phyloP scores from a whole-genome alignment of 2,888 invertebrate genomes.

The Steinernema hermaphroditum region DNA sequence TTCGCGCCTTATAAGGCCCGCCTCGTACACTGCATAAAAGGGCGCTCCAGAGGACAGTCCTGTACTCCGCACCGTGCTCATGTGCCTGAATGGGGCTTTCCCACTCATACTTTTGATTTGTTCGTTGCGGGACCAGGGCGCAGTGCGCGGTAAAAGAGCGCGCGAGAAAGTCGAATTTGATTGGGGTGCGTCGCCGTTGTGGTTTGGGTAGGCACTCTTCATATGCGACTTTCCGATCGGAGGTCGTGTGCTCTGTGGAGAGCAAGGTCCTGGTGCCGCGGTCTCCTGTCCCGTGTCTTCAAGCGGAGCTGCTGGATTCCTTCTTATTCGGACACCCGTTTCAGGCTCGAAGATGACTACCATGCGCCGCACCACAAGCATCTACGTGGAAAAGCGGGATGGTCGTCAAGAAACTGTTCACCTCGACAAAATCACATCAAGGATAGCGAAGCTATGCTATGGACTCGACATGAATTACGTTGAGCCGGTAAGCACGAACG shows the following conservation, averaged over 20 bases:
- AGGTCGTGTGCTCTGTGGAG: too few relatives aligned
- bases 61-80: too few relatives aligned
- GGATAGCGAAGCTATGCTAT: constrained; percentile 92
- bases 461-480: constrained; percentile 92
- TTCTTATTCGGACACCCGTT: background rate
- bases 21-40: too few relatives aligned
- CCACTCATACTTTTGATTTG: too few relatives aligned
- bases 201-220: too few relatives aligned
- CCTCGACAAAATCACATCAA: constrained; percentile 95
- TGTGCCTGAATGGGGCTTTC: too few relatives aligned
- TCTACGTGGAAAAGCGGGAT: constrained; percentile 68
- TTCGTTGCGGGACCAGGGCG: too few relatives aligned
- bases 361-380: constrained; percentile 52
- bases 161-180: background rate
- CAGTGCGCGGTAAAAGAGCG: background rate
- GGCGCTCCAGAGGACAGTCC: too few relatives aligned
- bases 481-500: constrained; percentile 78
- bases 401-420: constrained; percentile 88
- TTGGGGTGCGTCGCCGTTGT: background rate
- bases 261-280: too few relatives aligned
- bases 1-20: background rate
- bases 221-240: too few relatives aligned
- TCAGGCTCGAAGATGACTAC: constrained; percentile 4
- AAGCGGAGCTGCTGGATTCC: background rate
- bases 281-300: too few relatives aligned